Conservation (phyloP, 2,113 vertebrate species). For the Sebastes fasciatus region DNA sequence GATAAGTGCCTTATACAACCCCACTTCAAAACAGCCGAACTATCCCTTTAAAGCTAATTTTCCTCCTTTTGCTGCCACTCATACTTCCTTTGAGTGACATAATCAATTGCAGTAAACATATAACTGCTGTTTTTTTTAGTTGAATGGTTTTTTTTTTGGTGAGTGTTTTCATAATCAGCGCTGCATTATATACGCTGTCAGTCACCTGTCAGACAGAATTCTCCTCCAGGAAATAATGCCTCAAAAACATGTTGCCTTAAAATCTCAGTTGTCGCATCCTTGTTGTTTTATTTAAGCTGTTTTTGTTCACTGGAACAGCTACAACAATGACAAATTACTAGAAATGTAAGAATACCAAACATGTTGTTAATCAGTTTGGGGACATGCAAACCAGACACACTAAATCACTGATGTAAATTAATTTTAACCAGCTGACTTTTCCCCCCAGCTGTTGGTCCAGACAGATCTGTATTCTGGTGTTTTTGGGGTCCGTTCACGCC, state of each 20-base stretch:
- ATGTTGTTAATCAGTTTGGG: not conserved
- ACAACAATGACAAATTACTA: slow-evolving; percentile 9
- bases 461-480: slow-evolving; percentile 3
- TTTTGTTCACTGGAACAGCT: not conserved
- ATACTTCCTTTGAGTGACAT: not conserved
- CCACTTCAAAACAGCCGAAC: too few relatives aligned
- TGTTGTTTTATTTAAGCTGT: not conserved
- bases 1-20: too few relatives aligned
- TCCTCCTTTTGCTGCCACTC: slow-evolving; percentile 16
- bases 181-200: slow-evolving; percentile 19
- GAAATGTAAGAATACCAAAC: slow-evolving; percentile 1
- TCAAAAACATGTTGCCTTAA: not conserved
- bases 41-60: not conserved
- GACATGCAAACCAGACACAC: not conserved
- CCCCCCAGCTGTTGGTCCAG: slow-evolving; percentile 12
- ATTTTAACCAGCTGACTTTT: not conserved
- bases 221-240: not conserved
- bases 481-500: slow-evolving; percentile 8
- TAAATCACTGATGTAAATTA: slow-evolving; percentile 14
- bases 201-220: slow-evolving; percentile 8
- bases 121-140: slow-evolving; percentile 14
- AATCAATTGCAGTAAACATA: slow-evolving; percentile 5
- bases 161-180: slow-evolving; percentile 13
- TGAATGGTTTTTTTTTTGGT: not conserved
- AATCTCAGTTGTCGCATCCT: slow-evolving; percentile 8